These are phyloP conservation scores for Ips typographus DNA, from an alignment of 1,140 invertebrate genomes.

Conservation along the genomic window DNA sequence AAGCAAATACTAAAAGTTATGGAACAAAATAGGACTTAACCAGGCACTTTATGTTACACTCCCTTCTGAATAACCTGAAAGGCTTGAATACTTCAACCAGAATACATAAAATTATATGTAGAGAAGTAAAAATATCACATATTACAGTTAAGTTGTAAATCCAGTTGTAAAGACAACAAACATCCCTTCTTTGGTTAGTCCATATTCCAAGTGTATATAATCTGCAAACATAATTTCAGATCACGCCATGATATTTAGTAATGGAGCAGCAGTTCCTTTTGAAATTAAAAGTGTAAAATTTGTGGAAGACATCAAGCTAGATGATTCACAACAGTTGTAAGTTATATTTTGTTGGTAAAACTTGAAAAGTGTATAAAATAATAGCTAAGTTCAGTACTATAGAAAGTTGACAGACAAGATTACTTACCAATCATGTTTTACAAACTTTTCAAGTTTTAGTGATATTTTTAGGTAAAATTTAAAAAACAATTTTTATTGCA, in stretches of 20 bases:
- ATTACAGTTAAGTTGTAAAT: too few relatives aligned
- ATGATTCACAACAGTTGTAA: conserved; percentile 55
- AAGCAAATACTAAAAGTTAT: too few relatives aligned
- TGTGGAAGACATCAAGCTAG: conserved; percentile 51
- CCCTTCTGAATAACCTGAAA: too few relatives aligned
- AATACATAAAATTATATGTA: too few relatives aligned
- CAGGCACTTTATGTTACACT: too few relatives aligned
- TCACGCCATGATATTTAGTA: conserved; percentile 56
- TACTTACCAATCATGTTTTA: background rate
- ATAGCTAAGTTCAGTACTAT: background rate
- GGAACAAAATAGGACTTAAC: too few relatives aligned
- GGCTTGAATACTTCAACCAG: too few relatives aligned
- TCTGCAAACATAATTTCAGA: conserved; percentile 50
- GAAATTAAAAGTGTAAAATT: conserved; percentile 40
- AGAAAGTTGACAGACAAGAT: background rate
- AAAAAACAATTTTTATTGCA: conserved; percentile 46
- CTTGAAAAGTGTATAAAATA: conserved; percentile 6
- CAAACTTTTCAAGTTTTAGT: background rate
- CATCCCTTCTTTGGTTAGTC: too few relatives aligned
- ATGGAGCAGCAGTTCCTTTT: conserved; percentile 56
- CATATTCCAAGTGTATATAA: too few relatives aligned
- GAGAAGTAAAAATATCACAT: too few relatives aligned
- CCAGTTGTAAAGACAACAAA: too few relatives aligned
- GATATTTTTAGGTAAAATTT: background rate
- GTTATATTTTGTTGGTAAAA: conserved; percentile 14